A percentile compares a stretch with the other conserved stretches of the same genome.
Evolutionary conservation across 2,113 vertebrate genomes (phyloP).

Genomic region (Macquaria ambigua): DNA sequence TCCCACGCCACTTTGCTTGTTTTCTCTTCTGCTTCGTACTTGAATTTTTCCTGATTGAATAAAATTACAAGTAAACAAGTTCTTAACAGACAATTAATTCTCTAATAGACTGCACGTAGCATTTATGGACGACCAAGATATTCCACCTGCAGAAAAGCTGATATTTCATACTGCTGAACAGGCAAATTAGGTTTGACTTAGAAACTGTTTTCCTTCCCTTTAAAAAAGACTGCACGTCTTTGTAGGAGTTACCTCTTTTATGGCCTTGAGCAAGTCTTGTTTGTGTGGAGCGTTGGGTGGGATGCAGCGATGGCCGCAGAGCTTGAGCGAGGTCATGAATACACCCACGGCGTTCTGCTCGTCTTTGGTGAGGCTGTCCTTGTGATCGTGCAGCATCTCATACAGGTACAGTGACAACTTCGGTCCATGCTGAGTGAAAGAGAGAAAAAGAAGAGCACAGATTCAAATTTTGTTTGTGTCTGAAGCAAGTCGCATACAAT

Average conservation of each 20-base stretch:
- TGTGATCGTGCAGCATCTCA: slow-evolving; percentile 92
- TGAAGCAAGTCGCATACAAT: background rate
- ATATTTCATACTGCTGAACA: slow-evolving; percentile 6
- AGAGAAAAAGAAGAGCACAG: background rate
- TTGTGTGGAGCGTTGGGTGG: slow-evolving; percentile 88
- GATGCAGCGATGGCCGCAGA: slow-evolving; percentile 91
- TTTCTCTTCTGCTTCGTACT: slow-evolving; percentile 91
- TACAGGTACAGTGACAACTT: slow-evolving; percentile 94
- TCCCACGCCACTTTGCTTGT: slow-evolving; percentile 93
- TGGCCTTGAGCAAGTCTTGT: slow-evolving; percentile 90
- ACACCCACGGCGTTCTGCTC: slow-evolving; percentile 86
- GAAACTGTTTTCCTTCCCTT: slow-evolving; percentile 2
- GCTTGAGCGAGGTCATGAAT: slow-evolving; percentile 91
- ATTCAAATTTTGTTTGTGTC: background rate
- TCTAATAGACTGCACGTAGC: background rate
- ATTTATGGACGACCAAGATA: background rate
- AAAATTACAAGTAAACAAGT: background rate
- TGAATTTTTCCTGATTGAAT: slow-evolving; percentile 90
- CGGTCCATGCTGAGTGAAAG: slow-evolving; percentile 89
- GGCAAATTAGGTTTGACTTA: background rate
- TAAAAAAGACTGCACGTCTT: background rate
- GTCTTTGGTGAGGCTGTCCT: slow-evolving; percentile 88
- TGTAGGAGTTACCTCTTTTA: slow-evolving; percentile 88
- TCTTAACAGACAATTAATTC: background rate
- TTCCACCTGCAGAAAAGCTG: slow-evolving; percentile 1